These are phyloP conservation scores for Gymnodraco acuticeps DNA, from an alignment of 2,797 vertebrate genomes.

Conservation along the genomic window DNA sequence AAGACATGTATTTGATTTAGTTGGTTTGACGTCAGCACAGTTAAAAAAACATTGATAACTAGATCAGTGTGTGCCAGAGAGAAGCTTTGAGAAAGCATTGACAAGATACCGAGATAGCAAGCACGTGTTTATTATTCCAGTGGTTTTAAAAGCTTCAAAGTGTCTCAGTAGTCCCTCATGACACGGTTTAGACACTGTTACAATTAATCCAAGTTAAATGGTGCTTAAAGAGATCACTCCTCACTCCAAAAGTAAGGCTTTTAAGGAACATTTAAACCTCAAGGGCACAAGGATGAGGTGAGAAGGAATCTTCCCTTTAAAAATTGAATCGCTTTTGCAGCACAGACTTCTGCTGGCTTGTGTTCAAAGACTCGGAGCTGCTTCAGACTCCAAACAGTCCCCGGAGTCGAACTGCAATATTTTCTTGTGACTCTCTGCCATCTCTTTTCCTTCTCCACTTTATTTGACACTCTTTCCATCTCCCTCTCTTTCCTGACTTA, in stretches of 20 bases:
- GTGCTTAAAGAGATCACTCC: slow-evolving; percentile 41
- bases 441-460: slow-evolving; percentile 28
- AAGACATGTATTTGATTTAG: slow-evolving; percentile 11
- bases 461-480: slow-evolving; percentile 21
- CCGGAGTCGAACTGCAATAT: slow-evolving; percentile 60
- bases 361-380: slow-evolving; percentile 68
- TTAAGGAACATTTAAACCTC: slow-evolving; percentile 58
- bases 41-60: neutral
- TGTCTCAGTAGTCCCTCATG: slow-evolving; percentile 26
- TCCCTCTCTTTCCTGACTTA: slow-evolving; percentile 1
- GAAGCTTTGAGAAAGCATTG: neutral
- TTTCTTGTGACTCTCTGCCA: slow-evolving; percentile 47
- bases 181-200: slow-evolving; percentile 25
- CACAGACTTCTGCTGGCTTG: slow-evolving; percentile 58
- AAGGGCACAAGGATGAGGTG: slow-evolving; percentile 42
- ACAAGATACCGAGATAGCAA: neutral
- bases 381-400: slow-evolving; percentile 68
- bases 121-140: slow-evolving; percentile 24
- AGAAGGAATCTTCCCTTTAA: slow-evolving; percentile 47
- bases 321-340: slow-evolving; percentile 56
- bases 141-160: slow-evolving; percentile 46
- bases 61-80: neutral
- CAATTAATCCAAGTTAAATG: slow-evolving; percentile 66
- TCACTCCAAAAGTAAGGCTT: slow-evolving; percentile 41
- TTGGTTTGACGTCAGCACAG: neutral